Evolutionary conservation across 2,113 vertebrate species (phyloP), one percentile per base, ranked within the genome.

Genomic region (Rousettus leschenaultii): DNA sequence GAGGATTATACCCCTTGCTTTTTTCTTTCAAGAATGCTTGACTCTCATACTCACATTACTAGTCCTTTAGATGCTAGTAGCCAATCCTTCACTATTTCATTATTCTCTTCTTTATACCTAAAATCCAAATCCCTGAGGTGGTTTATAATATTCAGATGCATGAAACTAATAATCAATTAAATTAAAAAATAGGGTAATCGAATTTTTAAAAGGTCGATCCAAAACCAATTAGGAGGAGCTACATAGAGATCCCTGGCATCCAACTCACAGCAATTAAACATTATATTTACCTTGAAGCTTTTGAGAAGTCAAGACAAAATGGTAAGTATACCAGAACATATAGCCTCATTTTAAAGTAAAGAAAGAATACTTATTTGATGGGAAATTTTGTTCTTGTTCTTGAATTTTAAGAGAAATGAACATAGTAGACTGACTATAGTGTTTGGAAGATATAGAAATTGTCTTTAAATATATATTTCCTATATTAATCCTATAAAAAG

Each of bases 221-320:
- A 94, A 96, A 97, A 82, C 77, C 63, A 92, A 57, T 93, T 95
- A 79, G 68, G 51, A 84, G 57, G 94, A 86, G 21, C 35, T 63
- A 89, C 35, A 70, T 71, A 86, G 86, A 95, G 38, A 89, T 95
- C 12, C 45, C 21, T 89, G 90, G n/a, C 38, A 79, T 82, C 55
- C 79, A 91, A 59, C 33, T 89, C 30, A 55, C 53, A 83, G 26
- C 68, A 95, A 84, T 95, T 86, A 93, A 95, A 86, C 21, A 63
- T 91, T 91, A 78, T 55, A 77, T 91, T 95, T 93, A 82, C 26
- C n/a, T 79, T 94, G 80, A 83, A 53, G 43, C 4, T 91, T 95
- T 93, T 55, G 78, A 77, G 68, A 93, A 89, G 43, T 35, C 35
- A 91, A 89, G 51, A 38, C 65, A 93, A 94, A 92, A 53, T 74